Evolutionary conservation across 2,113 vertebrate species (phyloP).

Genomic region (Okapia johnstoni): DNA sequence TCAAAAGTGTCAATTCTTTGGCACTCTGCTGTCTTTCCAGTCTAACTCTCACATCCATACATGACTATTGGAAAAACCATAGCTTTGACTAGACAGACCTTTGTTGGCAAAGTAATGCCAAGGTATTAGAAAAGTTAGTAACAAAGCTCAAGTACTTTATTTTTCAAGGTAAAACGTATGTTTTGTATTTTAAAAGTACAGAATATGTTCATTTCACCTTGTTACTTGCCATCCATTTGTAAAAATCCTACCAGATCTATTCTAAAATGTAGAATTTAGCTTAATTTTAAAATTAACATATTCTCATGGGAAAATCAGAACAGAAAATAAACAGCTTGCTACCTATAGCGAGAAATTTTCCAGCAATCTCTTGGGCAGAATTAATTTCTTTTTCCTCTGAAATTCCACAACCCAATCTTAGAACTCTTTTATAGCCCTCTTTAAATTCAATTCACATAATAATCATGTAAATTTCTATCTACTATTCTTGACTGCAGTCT

Average conservation of each 20-base stretch:
- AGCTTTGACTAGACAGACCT: not conserved
- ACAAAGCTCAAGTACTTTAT: not conserved
- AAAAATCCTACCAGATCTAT: not conserved
- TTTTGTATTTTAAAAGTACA: not conserved
- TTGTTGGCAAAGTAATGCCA: not conserved
- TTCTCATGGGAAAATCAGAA: not conserved
- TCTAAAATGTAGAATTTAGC: not conserved
- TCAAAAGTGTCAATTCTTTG: not conserved
- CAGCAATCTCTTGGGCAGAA: not conserved
- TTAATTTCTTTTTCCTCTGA: not conserved
- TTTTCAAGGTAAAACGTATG: not conserved
- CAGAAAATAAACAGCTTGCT: not conserved
- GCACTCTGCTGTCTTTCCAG: not conserved
- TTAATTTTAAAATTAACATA: not conserved
- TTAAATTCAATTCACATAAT: not conserved
- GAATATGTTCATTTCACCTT: not conserved
- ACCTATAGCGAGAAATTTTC: not conserved
- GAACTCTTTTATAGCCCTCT: not conserved
- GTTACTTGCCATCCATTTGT: not conserved
- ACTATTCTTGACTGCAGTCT: not conserved
- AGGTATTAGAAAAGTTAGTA: not conserved
- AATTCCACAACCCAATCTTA: not conserved
- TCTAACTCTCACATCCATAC: not conserved
- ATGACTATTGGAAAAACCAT: not conserved
- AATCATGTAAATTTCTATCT: not conserved